Conservation (phyloP, 2,797 vertebrate species). For the Poecile montanus region DNA sequence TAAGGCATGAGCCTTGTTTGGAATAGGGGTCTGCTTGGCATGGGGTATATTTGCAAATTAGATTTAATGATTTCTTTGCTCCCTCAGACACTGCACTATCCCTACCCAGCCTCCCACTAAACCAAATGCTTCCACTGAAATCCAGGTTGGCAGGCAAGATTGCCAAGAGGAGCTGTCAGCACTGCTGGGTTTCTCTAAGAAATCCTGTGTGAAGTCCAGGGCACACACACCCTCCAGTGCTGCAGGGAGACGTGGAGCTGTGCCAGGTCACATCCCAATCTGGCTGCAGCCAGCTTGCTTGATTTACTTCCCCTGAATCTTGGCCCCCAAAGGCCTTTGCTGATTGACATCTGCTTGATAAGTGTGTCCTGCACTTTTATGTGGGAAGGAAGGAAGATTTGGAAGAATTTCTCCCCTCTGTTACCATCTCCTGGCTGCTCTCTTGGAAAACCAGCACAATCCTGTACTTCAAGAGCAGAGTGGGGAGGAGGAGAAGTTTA, state of each 20-base stretch:
- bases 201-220: accelerated
- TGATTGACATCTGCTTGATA: neutral
- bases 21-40: neutral
- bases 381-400: neutral
- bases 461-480: neutral
- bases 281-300: neutral
- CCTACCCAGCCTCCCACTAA: neutral
- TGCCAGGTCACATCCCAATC: neutral
- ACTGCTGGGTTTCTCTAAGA: neutral
- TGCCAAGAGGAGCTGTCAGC: neutral
- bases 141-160: neutral
- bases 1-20: neutral
- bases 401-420: neutral
- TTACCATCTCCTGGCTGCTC: neutral
- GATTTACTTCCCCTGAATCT: neutral
- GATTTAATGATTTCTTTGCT: neutral
- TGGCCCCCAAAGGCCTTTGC: neutral
- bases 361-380: neutral
- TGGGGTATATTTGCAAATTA: neutral
- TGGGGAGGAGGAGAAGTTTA: neutral
- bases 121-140: neutral
- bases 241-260: neutral
- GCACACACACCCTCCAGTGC: neutral
- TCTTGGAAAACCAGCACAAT: neutral
- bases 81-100: neutral